Evolutionary conservation across 2,888 invertebrate species (phyloP).

Genomic region (Argyresthia goedartella): DNA sequence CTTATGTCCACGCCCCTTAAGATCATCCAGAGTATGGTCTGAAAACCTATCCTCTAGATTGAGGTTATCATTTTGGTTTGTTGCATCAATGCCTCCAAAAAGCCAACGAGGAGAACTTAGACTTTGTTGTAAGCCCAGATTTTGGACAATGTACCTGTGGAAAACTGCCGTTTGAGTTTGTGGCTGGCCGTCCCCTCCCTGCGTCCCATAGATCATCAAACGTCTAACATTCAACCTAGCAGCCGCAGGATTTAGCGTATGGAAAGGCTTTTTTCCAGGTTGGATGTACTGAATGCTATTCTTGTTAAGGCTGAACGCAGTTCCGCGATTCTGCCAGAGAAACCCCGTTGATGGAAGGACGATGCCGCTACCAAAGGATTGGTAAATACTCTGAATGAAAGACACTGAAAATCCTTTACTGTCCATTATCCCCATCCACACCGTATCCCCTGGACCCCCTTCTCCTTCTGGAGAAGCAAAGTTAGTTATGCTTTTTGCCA

Average conservation of each 20-base stretch:
- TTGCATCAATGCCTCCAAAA: conserved; percentile 31
- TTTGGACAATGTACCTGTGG: conserved; percentile 51
- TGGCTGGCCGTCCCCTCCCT: conserved; percentile 55
- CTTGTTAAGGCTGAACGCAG: conserved; percentile 33
- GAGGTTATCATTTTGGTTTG: conserved; percentile 20
- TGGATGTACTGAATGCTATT: conserved; percentile 32
- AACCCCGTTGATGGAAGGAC: conserved; percentile 52
- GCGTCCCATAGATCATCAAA: conserved; percentile 46
- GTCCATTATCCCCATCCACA: conserved; percentile 61
- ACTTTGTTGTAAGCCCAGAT: conserved; percentile 33
- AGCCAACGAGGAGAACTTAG: conserved; percentile 48
- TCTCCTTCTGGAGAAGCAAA: conserved; percentile 22
- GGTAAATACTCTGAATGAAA: conserved; percentile 53
- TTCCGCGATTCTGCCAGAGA: conserved; percentile 53
- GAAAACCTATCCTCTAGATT: conserved; percentile 43
- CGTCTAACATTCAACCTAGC: conserved; percentile 52
- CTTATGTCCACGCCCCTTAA: conserved; percentile 39
- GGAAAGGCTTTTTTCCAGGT: conserved; percentile 54
- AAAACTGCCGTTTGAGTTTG: conserved; percentile 59
- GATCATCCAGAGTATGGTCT: conserved; percentile 33
- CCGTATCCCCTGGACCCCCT: conserved; percentile 47
- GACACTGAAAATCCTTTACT: conserved; percentile 54
- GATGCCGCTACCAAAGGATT: conserved; percentile 44
- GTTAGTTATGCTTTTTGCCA: conserved; percentile 34
- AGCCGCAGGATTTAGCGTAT: conserved; percentile 51